Evolutionary conservation across 2,888 invertebrate genomes (phyloP).

Genomic region (Drosophila aldrichi): DNA sequence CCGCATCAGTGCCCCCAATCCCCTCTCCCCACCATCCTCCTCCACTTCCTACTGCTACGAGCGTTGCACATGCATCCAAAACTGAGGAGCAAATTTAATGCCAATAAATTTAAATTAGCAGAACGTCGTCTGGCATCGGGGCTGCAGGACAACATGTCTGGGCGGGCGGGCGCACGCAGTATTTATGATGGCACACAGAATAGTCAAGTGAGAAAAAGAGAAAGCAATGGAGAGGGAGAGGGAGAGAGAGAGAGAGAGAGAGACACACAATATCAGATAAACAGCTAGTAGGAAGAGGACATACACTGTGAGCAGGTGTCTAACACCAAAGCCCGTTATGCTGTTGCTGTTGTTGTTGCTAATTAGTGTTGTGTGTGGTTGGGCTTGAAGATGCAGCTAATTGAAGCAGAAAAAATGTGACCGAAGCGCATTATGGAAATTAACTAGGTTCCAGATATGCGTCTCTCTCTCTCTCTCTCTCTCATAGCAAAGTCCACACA

Average conservation of each 20-base stretch:
- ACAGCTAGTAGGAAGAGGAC: conserved; percentile 11
- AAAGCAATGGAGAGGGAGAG: not conserved
- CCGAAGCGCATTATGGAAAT: conserved; percentile 41
- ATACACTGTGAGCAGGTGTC: conserved; percentile 56
- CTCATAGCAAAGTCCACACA: not conserved
- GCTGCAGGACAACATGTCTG: conserved; percentile 61
- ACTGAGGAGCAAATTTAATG: conserved; percentile 69
- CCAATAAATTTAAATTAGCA: conserved; percentile 80
- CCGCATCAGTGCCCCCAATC: not conserved
- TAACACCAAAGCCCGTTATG: conserved; percentile 46
- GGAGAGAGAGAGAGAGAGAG: not conserved
- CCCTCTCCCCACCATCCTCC: not conserved
- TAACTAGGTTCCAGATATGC: conserved; percentile 7
- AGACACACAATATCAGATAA: conserved; percentile 1
- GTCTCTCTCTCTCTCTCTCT: no score
- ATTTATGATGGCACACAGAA: conserved; percentile 70
- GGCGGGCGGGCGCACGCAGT: conserved; percentile 45
- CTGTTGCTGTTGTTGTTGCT: conserved; percentile 25
- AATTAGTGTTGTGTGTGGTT: conserved; percentile 49
- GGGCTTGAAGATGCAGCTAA: conserved; percentile 35
- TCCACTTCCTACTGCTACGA: not conserved
- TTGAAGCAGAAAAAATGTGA: conserved; percentile 38
- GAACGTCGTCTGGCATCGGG: conserved; percentile 52
- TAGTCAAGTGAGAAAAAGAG: not conserved
- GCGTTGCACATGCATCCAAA: conserved; percentile 35